These are phyloP conservation scores for Akabosia matsudoensis DNA, from an alignment of 1,140 invertebrate species.

Conservation along the genomic window DNA sequence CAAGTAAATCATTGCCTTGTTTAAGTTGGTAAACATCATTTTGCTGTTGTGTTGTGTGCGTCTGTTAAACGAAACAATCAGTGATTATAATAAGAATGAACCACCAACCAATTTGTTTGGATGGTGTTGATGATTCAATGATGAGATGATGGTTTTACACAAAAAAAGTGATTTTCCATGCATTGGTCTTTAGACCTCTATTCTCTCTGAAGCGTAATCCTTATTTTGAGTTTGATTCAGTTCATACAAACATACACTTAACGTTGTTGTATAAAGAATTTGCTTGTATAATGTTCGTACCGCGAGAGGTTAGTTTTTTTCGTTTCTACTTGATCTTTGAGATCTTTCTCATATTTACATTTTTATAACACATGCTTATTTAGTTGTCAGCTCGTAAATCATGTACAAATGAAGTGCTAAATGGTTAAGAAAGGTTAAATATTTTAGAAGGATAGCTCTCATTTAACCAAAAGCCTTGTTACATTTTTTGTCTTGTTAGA, in stretches of 20 bases:
- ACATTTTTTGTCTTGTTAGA: no score
- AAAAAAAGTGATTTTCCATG: background rate
- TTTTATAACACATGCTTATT: constrained; percentile 14
- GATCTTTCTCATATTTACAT: no score
- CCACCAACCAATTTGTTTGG: background rate
- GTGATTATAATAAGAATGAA: background rate
- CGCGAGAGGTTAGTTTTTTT: no score
- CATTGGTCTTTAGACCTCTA: background rate
- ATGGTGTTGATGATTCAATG: background rate
- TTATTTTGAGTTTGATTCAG: no score
- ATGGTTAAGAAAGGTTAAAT: constrained; percentile 21
- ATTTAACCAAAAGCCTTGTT: background rate
- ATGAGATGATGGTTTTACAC: background rate
- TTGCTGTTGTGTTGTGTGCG: no score
- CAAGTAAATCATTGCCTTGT: no score
- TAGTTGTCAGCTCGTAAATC: constrained; percentile 22
- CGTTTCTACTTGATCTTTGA: no score
- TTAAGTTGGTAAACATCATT: no score
- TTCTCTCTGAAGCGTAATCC: background rate
- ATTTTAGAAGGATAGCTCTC: constrained; percentile 5
- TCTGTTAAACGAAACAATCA: no score
- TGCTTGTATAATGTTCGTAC: no score
- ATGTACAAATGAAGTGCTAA: constrained; percentile 19
- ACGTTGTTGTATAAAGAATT: no score
- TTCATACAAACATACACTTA: no score